Percentiles rank a stretch among this genome's conserved stretches.
Evolutionary conservation across 2,888 invertebrate genomes (phyloP).

Genomic region (Argyra leucocephala): DNA sequence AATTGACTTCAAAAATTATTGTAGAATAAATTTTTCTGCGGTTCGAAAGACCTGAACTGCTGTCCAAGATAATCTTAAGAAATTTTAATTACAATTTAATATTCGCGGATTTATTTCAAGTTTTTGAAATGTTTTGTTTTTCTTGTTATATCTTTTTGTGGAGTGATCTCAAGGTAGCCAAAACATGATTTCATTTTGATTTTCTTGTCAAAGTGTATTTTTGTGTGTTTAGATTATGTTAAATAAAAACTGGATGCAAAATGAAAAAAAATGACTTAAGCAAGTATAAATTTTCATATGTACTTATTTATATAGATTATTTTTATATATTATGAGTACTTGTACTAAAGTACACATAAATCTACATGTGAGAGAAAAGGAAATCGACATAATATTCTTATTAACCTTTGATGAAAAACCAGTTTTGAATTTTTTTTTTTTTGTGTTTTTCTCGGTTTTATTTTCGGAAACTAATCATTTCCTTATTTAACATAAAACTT

Average conservation of each 20-base stretch:
- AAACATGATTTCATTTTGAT: constrained; percentile 3
- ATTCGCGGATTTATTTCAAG: no score
- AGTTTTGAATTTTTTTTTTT: background rate
- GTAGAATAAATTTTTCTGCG: no score
- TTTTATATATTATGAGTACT: background rate
- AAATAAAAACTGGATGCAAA: background rate
- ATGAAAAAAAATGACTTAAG: background rate
- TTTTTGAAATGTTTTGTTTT: background rate
- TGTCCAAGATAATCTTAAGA: background rate
- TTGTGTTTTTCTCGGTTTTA: background rate
- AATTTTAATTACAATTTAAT: background rate
- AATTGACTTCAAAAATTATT: no score
- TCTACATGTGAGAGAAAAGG: background rate
- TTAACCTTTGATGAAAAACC: constrained; percentile 3
- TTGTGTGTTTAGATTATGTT: background rate
- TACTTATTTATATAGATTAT: background rate
- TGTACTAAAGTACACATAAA: background rate
- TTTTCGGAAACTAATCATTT: background rate
- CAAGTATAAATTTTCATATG: background rate
- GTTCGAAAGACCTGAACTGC: no score
- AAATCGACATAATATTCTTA: background rate
- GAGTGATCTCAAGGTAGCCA: background rate
- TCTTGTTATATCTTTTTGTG: background rate
- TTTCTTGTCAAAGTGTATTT: background rate
- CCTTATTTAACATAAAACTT: background rate